Base-by-base conservation (phyloP, 2,888 invertebrate species). In the Acrobasis suavella region DNA sequence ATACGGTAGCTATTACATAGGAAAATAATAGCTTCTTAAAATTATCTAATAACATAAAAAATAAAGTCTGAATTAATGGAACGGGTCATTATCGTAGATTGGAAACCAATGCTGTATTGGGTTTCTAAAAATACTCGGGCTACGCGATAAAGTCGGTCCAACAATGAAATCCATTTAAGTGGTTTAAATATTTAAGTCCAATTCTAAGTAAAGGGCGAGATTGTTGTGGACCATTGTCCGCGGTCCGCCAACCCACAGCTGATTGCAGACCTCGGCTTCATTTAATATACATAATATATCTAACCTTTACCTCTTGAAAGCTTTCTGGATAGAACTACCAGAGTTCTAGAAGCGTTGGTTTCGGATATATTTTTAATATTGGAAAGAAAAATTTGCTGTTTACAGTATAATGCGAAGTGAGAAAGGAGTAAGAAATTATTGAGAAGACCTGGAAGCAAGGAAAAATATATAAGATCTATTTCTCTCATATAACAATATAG, bases 111-210 rank as follows among this genome's bases (percentile, higher is more conserved):
- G 38, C 16, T 60, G 39, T 32, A 50, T 49, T 51, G 16, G 51
- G 17, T 56, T 56, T 65, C 73, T 76, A 74, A 77, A 78, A 79
- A 80, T 82, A 80, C 65, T 74, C 73, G 67, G 69, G 72, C 63
- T 68, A 71, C 76, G 74, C 72, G 69, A 80, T 80, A 75, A 84
- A 86, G 81, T 82, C 70, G 81, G 80, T 78, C 78, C 77, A 81
- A 89, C 87, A 91, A 89, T 89, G 90, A 87, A 92, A 91, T 86
- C 89, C 90, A 89, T 89, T 91, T 89, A 89, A 87, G 84, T 83
- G 83, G 82, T 86, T 88, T 91, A 89, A 92, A 92, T 92, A 92
- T 92, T 92, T 81, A 92, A 88, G 84, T 87, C 86, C 89, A 91
- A 90, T 90, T 84, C 79, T 81, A 87, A 84, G 86, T 83, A 87